Percentiles rank a stretch among this genome's conserved stretches.
Evolutionary conservation across 2,888 invertebrate genomes (phyloP).

Genomic region (Eristalis arbustorum): DNA sequence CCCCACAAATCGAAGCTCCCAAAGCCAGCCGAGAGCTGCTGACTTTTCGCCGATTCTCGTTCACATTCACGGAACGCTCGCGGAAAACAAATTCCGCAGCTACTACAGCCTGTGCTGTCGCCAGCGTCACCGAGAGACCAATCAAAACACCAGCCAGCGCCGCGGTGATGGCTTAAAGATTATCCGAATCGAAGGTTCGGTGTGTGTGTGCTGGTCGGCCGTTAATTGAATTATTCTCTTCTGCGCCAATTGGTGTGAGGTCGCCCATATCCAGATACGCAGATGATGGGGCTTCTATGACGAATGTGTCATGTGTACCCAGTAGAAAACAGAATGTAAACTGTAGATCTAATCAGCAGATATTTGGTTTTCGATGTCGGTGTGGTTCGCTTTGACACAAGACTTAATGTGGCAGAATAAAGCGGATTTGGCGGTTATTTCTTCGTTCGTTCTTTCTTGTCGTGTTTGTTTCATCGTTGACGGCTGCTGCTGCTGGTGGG

Average conservation of each 20-base stretch:
- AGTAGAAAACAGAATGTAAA: conserved; percentile 21
- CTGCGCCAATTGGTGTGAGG: conserved; percentile 44
- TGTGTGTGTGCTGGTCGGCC: not conserved
- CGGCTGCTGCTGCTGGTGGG: not conserved
- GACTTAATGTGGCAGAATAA: conserved; percentile 13
- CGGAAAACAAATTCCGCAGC: conserved; percentile 13
- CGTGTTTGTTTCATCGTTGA: not conserved
- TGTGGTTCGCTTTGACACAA: conserved; percentile 17
- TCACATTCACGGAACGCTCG: not conserved
- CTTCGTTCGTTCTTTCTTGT: not conserved
- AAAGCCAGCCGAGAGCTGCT: conserved; percentile 23
- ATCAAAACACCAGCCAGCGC: not conserved
- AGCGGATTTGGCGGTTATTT: conserved; percentile 32
- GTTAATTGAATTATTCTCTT: conserved; percentile 54
- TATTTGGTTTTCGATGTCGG: conserved; percentile 30
- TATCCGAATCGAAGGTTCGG: conserved; percentile 39
- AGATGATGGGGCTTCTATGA: conserved; percentile 28
- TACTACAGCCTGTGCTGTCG: not conserved
- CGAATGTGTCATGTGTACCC: conserved; percentile 17
- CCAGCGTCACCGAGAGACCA: conserved; percentile 6
- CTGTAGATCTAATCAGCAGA: conserved; percentile 39
- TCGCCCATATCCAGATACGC: conserved; percentile 16
- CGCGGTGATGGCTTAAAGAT: conserved; percentile 35
- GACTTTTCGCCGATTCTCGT: not conserved
- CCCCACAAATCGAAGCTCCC: conserved; percentile 17